Conservation (phyloP, 37 sponge, comb jelly and placozoan genomes). For the Bolinopsis microptera region DNA sequence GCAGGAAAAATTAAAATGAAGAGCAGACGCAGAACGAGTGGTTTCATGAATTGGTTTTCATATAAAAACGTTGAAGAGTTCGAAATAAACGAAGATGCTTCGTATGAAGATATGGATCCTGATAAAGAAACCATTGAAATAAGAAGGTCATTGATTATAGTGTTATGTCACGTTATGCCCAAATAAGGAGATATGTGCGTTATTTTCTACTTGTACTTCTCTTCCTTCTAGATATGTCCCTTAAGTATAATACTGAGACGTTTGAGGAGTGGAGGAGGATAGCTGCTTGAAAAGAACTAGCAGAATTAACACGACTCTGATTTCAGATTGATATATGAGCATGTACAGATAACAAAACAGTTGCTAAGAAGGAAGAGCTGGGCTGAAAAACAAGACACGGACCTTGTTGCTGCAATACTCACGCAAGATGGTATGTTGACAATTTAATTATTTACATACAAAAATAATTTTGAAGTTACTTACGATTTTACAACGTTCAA, state of each 20-base stretch:
- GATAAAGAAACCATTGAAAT: conserved; percentile 4
- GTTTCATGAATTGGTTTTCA: not conserved
- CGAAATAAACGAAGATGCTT: not conserved
- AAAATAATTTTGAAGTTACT: not conserved
- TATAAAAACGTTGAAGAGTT: not conserved
- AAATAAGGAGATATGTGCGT: too few relatives aligned
- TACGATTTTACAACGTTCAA: too few relatives aligned
- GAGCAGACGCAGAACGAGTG: not conserved
- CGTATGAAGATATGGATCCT: not conserved
- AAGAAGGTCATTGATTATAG: conserved; percentile 1
- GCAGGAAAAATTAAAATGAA: not conserved
- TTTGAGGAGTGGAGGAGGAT: too few relatives aligned
- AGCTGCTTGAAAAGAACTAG: too few relatives aligned
- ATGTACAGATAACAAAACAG: conserved; percentile 25
- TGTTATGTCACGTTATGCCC: too few relatives aligned
- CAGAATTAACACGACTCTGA: too few relatives aligned
- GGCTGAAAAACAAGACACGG: not conserved
- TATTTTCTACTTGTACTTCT: too few relatives aligned
- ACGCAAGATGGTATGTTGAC: not conserved
- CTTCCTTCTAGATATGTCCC: too few relatives aligned
- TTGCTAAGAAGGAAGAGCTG: not conserved
- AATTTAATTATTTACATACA: too few relatives aligned
- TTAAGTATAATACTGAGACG: too few relatives aligned
- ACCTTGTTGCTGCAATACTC: not conserved
- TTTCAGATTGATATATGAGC: conserved; percentile 25